phyloP scores from a whole-genome alignment of 2,797 vertebrate genomes.

The Argyrosomus regius region DNA sequence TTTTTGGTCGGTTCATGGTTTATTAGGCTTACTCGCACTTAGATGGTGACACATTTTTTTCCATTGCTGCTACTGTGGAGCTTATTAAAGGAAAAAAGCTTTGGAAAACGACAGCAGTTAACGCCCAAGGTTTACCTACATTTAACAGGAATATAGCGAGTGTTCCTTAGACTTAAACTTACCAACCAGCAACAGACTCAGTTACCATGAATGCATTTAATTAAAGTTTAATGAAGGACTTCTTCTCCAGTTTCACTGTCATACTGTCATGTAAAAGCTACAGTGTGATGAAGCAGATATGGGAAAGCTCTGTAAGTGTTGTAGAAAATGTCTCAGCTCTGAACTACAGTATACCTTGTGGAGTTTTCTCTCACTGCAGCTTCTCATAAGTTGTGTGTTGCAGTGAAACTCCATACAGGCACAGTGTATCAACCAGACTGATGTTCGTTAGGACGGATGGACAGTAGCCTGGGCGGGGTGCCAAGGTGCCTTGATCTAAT shows the following conservation, averaged over 20 bases:
- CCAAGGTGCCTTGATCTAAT: constrained; percentile 67
- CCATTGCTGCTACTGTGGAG: neutral
- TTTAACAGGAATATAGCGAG: neutral
- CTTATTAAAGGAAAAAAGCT: neutral
- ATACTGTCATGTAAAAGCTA: neutral
- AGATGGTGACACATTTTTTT: neutral
- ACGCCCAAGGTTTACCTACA: neutral
- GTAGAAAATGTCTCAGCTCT: neutral
- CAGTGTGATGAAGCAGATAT: neutral
- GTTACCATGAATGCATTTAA: neutral
- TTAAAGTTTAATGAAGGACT: neutral
- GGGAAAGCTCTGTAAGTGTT: neutral
- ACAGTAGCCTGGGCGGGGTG: constrained; percentile 38
- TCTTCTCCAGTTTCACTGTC: neutral
- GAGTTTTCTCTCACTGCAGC: neutral
- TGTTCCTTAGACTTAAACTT: neutral
- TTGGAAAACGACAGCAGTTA: neutral
- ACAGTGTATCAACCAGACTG: constrained; percentile 2
- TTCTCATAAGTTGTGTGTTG: neutral
- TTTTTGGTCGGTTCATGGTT: constrained; percentile 1
- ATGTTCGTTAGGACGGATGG: constrained; percentile 50
- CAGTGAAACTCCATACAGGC: neutral
- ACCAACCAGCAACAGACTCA: neutral
- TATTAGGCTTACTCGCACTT: neutral
- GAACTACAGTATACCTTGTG: neutral